phyloP scores from a whole-genome alignment of 2,113 vertebrate genomes.

The Polypterus senegalus region DNA sequence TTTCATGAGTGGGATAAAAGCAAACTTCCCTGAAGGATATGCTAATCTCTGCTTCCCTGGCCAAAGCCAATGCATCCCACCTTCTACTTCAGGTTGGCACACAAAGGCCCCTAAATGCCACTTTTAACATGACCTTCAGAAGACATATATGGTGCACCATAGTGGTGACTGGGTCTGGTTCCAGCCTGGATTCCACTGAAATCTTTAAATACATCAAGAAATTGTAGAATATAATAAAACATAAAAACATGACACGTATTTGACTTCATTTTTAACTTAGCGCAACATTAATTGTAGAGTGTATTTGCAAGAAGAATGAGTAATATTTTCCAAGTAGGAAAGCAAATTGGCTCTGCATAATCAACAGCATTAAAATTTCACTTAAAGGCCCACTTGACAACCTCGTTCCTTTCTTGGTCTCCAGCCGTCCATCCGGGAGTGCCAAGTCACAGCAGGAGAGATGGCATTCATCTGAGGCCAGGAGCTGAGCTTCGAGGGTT shows the following conservation, averaged over 20 bases:
- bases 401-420: slow-evolving; percentile 61
- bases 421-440: slow-evolving; percentile 85
- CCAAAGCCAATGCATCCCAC: too few relatives aligned
- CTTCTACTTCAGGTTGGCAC: too few relatives aligned
- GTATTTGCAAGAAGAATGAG: neutral
- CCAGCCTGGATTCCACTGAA: slow-evolving; percentile 1
- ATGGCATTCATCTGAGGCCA: slow-evolving; percentile 61
- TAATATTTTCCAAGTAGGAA: slow-evolving; percentile 38
- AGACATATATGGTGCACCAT: too few relatives aligned
- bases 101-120: too few relatives aligned
- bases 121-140: too few relatives aligned
- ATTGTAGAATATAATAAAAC: slow-evolving; percentile 12
- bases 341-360: slow-evolving; percentile 38
- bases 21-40: too few relatives aligned
- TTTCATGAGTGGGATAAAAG: too few relatives aligned
- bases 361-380: slow-evolving; percentile 51
- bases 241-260: slow-evolving; percentile 3
- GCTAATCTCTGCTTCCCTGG: too few relatives aligned
- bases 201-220: neutral
- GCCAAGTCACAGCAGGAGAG: slow-evolving; percentile 94
- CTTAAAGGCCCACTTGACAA: slow-evolving; percentile 67
- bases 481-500: slow-evolving; percentile 33
- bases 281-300: too few relatives aligned
- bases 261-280: neutral
- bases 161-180: slow-evolving; percentile 2